Conservation (phyloP, 2,888 invertebrate genomes). For the Exocentrus adspersus region DNA sequence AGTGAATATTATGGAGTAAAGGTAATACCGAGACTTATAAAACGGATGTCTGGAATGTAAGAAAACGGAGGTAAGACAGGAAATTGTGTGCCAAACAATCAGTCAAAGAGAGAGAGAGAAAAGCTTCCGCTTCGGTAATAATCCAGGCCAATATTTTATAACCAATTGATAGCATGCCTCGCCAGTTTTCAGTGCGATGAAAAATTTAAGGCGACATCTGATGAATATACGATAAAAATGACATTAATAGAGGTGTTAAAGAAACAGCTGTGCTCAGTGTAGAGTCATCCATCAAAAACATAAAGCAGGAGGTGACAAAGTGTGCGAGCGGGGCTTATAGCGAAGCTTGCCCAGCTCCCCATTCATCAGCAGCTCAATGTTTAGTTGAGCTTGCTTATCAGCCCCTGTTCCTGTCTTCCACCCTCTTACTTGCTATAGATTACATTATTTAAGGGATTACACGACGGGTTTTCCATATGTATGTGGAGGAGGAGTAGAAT, state of each 20-base stretch:
- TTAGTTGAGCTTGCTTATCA: constrained; percentile 55
- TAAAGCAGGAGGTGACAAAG: constrained; percentile 61
- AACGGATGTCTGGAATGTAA: not conserved
- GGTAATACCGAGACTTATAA: no score
- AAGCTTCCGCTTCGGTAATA: not conserved
- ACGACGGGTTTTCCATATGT: constrained; percentile 37
- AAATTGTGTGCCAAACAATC: constrained; percentile 4
- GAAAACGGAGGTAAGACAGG: not conserved
- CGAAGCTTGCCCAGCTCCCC: constrained; percentile 56
- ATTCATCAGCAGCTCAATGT: constrained; percentile 60
- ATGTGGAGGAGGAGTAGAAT: constrained; percentile 7
- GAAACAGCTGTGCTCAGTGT: constrained; percentile 58
- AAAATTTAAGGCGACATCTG: constrained; percentile 44
- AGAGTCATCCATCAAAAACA: constrained; percentile 61
- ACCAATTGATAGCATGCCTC: constrained; percentile 36
- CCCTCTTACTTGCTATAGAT: constrained; percentile 54
- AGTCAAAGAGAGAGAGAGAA: constrained; percentile 2
- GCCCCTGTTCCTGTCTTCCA: constrained; percentile 41
- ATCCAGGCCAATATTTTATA: constrained; percentile 31
- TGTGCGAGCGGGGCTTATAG: constrained; percentile 59
- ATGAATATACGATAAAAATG: constrained; percentile 55
- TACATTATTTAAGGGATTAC: constrained; percentile 53
- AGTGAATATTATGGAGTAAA: no score
- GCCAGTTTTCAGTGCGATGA: constrained; percentile 34
- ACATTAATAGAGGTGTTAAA: constrained; percentile 61